Base-by-base conservation (phyloP, 2,113 vertebrate genomes). In the Istiophorus platypterus region DNA sequence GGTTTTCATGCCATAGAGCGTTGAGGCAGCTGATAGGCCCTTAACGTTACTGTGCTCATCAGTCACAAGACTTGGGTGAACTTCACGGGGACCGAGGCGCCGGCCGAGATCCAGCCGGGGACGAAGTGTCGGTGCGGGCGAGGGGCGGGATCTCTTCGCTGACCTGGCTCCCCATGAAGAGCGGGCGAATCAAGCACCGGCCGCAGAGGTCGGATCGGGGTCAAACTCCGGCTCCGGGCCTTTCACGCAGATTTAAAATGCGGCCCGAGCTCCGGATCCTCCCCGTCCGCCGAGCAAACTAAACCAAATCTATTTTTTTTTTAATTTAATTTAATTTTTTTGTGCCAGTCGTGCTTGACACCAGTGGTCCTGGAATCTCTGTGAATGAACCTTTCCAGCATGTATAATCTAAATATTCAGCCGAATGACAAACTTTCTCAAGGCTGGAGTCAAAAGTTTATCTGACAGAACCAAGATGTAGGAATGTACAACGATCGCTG, bases 281-380 rank as follows among this genome's bases (percentile, higher is more conserved):
- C 76, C 71, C 81, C 29, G 42, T n/a, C n/a, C 68, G 18, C 56
- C 45, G 31, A 82, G 78, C 76, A 74, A 88, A 83, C 69, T 39
- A 75, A 87, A 88, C 85, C 74, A 91, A 90, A 90, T 82, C 72
- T 85, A 67, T 85, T 81, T 85, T n/a, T n/a, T n/a, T n/a, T n/a
- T n/a, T n/a, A n/a, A n/a, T n/a, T n/a, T n/a, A n/a, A n/a, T n/a
- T n/a, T n/a, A n/a, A n/a, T n/a, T n/a, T n/a, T n/a, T n/a, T 82
- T 73, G 75, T 85, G 81, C 66, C 45, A 27, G 67, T 78, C 68
- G 52, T 70, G 62, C 84, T 80, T 57, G 69, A 59, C 58, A 13
- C 27, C 49, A 49, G 10, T 71, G 26, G 54, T 82, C 67, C 15
- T 29, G 70, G 42, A 77, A 54, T 17, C 4, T 57, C 20, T 73